Conservation (phyloP, 2,113 vertebrate genomes). For the Tragulus kanchil region DNA sequence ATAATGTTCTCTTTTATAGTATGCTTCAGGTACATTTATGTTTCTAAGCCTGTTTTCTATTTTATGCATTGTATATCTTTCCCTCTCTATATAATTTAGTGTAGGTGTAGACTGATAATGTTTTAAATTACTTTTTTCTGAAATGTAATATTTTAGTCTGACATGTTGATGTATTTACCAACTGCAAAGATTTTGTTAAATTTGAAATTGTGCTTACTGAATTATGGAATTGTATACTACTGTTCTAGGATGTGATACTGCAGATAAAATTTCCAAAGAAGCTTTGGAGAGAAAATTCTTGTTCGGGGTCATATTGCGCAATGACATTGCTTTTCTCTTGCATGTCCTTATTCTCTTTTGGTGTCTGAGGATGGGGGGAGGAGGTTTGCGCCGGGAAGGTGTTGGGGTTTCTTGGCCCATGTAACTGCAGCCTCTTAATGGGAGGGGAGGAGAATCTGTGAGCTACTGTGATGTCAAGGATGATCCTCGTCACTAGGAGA, state of each 20-base stretch:
- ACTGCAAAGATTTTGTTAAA: neutral
- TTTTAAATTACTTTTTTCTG: neutral
- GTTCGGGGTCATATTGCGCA: neutral
- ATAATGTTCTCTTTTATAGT: neutral
- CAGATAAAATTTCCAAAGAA: neutral
- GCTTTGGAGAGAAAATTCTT: neutral
- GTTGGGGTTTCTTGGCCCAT: neutral
- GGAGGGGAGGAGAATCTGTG: neutral
- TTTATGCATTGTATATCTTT: neutral
- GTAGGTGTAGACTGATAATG: neutral
- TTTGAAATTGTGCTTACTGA: conserved; percentile 25
- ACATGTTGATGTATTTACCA: neutral
- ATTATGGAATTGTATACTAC: neutral
- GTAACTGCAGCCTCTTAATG: neutral
- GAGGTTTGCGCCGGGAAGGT: neutral
- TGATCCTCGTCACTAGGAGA: neutral
- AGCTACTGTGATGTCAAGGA: neutral
- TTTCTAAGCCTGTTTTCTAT: conserved; percentile 18
- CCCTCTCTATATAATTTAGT: neutral
- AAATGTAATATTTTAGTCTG: neutral
- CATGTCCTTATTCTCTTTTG: neutral
- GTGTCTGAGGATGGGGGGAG: neutral
- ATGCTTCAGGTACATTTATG: neutral
- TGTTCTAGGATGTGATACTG: neutral
- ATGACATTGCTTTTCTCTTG: neutral